Percentiles rank a stretch among this genome's conserved stretches.
These are phyloP conservation scores for Tamias sibiricus DNA, from an alignment of 2,113 vertebrate genomes.

Conservation along the genomic window DNA sequence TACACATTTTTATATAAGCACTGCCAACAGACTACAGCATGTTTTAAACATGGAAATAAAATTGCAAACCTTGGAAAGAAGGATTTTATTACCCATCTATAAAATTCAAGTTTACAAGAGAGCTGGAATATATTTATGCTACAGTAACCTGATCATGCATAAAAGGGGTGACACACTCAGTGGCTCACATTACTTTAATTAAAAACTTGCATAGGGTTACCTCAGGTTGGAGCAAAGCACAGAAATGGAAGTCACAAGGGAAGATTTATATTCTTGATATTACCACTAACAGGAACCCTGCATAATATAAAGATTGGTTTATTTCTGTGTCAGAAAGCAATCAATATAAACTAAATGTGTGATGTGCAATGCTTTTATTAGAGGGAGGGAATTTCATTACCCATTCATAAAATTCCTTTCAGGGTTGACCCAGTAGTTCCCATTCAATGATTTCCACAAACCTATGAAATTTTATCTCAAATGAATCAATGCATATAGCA, in stretches of 20 bases:
- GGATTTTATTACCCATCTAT: conserved; percentile 59
- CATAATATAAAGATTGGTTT: conserved; percentile 68
- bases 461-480: conserved; percentile 47
- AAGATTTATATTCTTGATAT: conserved; percentile 67
- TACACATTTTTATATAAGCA: conserved; percentile 16
- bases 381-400: not conserved
- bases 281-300: conserved; percentile 55
- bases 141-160: conserved; percentile 55
- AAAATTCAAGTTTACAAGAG: conserved; percentile 65
- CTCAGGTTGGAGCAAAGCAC: conserved; percentile 50
- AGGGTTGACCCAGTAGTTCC: conserved; percentile 4
- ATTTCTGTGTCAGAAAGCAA: conserved; percentile 69
- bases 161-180: conserved; percentile 27
- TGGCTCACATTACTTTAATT: conserved; percentile 76
- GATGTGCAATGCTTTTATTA: conserved; percentile 44
- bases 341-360: conserved; percentile 70
- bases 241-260: conserved; percentile 51
- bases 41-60: conserved; percentile 38
- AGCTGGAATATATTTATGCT: conserved; percentile 32
- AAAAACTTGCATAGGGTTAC: conserved; percentile 70
- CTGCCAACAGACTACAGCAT: conserved; percentile 1
- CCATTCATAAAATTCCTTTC: conserved; percentile 65
- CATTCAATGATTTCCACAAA: conserved; percentile 23
- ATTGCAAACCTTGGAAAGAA: conserved; percentile 38
- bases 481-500: not conserved